Conservation (phyloP, 1,140 invertebrate genomes). For the Drosophila santomea region DNA sequence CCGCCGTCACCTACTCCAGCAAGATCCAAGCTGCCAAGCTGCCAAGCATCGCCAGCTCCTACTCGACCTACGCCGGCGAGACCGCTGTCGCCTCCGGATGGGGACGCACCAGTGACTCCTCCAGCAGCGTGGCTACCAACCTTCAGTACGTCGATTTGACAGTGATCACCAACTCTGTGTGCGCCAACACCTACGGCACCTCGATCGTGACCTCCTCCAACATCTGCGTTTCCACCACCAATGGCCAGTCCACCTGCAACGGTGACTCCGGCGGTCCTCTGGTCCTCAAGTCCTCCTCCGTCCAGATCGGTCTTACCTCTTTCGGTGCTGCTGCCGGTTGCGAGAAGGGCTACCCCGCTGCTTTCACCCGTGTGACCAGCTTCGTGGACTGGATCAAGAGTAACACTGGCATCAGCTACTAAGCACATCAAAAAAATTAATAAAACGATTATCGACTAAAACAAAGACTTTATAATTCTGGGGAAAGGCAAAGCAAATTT, state of each 20-base stretch:
- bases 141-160: slow-evolving; percentile 31
- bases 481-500: no score
- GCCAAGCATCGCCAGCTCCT: slow-evolving; percentile 54
- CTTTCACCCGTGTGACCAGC: slow-evolving; percentile 86
- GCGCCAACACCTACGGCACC: slow-evolving; percentile 46
- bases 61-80: slow-evolving; percentile 59
- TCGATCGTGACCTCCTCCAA: slow-evolving; percentile 54
- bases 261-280: slow-evolving; percentile 86
- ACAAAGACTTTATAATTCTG: no score
- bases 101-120: slow-evolving; percentile 53
- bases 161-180: slow-evolving; percentile 53
- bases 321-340: slow-evolving; percentile 86
- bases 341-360: slow-evolving; percentile 85
- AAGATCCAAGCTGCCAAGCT: slow-evolving; percentile 38
- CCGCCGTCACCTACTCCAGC: slow-evolving; percentile 13
- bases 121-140: slow-evolving; percentile 32
- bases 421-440: no score
- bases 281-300: slow-evolving; percentile 31
- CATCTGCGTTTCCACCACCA: slow-evolving; percentile 50
- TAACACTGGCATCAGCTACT: slow-evolving; percentile 18
- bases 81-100: slow-evolving; percentile 69
- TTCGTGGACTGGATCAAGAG: slow-evolving; percentile 86
- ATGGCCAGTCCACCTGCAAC: slow-evolving; percentile 69
- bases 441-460: no score
- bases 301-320: slow-evolving; percentile 86